A percentile compares a stretch with the other conserved stretches of the same genome.
These are phyloP conservation scores for Sternotherus odoratus DNA, from an alignment of 2,797 vertebrate species.

Conservation along the genomic window DNA sequence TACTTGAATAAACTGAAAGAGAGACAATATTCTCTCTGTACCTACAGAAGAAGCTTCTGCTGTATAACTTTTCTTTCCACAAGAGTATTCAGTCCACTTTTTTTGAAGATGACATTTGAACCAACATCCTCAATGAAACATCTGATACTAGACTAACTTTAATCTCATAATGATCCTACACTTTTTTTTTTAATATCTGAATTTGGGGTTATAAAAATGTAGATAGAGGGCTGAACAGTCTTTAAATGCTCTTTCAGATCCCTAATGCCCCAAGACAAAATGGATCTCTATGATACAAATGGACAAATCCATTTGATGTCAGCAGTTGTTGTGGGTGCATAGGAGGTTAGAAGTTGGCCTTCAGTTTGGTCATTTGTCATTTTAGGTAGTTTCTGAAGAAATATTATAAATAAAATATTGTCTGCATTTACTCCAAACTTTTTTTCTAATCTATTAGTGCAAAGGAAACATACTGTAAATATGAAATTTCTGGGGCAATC, in stretches of 20 bases:
- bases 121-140: background rate
- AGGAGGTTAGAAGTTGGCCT: background rate
- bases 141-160: background rate
- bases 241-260: slow-evolving; percentile 12
- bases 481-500: background rate
- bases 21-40: background rate
- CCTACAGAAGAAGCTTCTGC: background rate
- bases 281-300: background rate
- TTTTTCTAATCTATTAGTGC: background rate
- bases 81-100: slow-evolving; percentile 41
- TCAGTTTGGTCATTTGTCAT: background rate
- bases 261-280: background rate
- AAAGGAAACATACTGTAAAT: slow-evolving; percentile 10
- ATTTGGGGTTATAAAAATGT: background rate
- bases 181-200: background rate
- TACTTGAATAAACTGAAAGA: background rate
- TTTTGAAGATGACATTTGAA: background rate
- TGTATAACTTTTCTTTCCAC: slow-evolving; percentile 36
- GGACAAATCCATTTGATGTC: background rate
- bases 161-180: background rate
- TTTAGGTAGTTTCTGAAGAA: background rate
- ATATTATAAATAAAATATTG: background rate
- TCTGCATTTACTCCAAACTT: slow-evolving; percentile 5
- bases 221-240: background rate
- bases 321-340: background rate